Evolutionary conservation across 2,888 invertebrate species (phyloP).

Genomic region (Mythimna lalbum): DNA sequence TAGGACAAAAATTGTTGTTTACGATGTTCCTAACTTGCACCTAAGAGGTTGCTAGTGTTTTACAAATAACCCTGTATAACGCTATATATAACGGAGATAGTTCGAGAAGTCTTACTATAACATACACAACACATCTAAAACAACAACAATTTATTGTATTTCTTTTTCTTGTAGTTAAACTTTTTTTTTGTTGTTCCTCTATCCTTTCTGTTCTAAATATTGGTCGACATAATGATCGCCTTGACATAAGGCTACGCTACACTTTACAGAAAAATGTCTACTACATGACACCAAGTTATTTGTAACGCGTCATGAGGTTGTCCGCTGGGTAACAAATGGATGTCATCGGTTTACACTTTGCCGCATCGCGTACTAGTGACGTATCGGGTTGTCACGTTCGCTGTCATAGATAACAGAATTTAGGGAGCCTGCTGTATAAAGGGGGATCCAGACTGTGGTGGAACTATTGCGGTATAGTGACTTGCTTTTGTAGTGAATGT

Average conservation of each 20-base stretch:
- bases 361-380: slow-evolving; percentile 44
- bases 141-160: not conserved
- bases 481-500: slow-evolving; percentile 23
- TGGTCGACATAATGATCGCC: slow-evolving; percentile 14
- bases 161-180: no score
- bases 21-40: no score
- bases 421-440: slow-evolving; percentile 40
- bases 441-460: slow-evolving; percentile 6
- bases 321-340: slow-evolving; percentile 58
- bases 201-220: slow-evolving; percentile 6
- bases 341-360: slow-evolving; percentile 64
- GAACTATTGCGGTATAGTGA: slow-evolving; percentile 17
- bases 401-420: slow-evolving; percentile 63
- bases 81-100: no score
- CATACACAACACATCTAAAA: no score
- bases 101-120: no score
- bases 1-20: no score
- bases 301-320: slow-evolving; percentile 60
- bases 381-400: slow-evolving; percentile 51
- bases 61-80: no score
- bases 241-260: slow-evolving; percentile 6
- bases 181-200: no score
- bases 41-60: no score
- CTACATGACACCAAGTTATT: slow-evolving; percentile 56
- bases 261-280: slow-evolving; percentile 47